Conservation (phyloP, 2,113 vertebrate species). For the Saccopteryx bilineata region DNA sequence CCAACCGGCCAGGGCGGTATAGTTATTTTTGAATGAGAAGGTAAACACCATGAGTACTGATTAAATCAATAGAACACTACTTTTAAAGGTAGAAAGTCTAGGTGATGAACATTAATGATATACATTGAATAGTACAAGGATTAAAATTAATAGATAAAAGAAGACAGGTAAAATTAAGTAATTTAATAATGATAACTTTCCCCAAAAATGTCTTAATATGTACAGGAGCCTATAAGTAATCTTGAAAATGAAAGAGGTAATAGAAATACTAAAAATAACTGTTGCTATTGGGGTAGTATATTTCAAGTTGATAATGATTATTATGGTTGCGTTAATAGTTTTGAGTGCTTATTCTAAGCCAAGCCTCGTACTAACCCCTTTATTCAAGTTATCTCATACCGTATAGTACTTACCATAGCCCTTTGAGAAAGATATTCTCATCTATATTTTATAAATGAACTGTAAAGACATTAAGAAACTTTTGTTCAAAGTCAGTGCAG, state of each 20-base stretch:
- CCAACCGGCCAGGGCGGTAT: too few relatives aligned
- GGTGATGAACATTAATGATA: neutral
- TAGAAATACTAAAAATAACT: neutral
- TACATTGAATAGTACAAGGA: neutral
- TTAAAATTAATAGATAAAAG: constrained; percentile 44
- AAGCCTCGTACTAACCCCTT: neutral
- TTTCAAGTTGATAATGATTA: constrained; percentile 10
- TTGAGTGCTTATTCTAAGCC: constrained; percentile 13
- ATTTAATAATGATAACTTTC: neutral
- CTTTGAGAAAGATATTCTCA: neutral
- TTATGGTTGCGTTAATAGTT: constrained; percentile 18
- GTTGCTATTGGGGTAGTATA: neutral
- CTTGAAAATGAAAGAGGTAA: constrained; percentile 33
- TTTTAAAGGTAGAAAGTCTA: constrained; percentile 46
- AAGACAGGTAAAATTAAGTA: neutral
- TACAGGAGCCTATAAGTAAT: neutral
- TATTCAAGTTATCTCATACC: neutral
- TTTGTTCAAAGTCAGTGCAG: neutral
- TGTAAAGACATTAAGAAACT: constrained; percentile 33
- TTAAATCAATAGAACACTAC: constrained; percentile 20
- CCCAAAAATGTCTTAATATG: neutral
- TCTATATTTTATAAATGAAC: constrained; percentile 3
- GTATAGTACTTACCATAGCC: neutral
- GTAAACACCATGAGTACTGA: constrained; percentile 5
- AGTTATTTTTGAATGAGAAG: constrained; percentile 44